A percentile compares a stretch with the other conserved stretches of the same genome.
Evolutionary conservation across 2,888 invertebrate genomes (phyloP).

Genomic region (Parnassius smintheus): DNA sequence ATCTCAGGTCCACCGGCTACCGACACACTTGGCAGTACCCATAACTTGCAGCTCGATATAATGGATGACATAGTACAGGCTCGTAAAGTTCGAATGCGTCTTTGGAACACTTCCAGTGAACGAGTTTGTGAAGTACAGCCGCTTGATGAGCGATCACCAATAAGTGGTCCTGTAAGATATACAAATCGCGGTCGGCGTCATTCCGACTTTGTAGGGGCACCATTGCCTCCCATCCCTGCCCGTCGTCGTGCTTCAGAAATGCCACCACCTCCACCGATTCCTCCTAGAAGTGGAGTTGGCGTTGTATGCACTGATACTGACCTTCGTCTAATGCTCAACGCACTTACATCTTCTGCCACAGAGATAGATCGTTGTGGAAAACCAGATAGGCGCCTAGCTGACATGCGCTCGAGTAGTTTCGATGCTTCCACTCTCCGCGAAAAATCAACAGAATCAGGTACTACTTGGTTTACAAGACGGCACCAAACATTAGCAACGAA

Average conservation of each 20-base stretch:
- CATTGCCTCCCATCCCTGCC: slow-evolving; percentile 82
- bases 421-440: slow-evolving; percentile 87
- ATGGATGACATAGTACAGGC: slow-evolving; percentile 94
- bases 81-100: slow-evolving; percentile 90
- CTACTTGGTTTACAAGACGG: slow-evolving; percentile 89
- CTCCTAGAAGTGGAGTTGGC: slow-evolving; percentile 75
- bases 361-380: slow-evolving; percentile 88
- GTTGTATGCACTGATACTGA: slow-evolving; percentile 92
- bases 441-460: slow-evolving; percentile 70
- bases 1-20: slow-evolving; percentile 86
- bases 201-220: slow-evolving; percentile 85
- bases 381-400: slow-evolving; percentile 82
- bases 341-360: slow-evolving; percentile 89
- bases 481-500: slow-evolving; percentile 88
- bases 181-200: slow-evolving; percentile 84
- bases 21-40: slow-evolving; percentile 87
- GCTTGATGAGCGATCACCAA: slow-evolving; percentile 84
- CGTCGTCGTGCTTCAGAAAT: slow-evolving; percentile 88
- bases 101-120: slow-evolving; percentile 91
- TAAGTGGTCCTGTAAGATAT: slow-evolving; percentile 80
- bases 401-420: slow-evolving; percentile 91
- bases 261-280: slow-evolving; percentile 80
- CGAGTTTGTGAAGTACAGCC: slow-evolving; percentile 92
- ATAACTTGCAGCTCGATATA: slow-evolving; percentile 91
- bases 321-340: slow-evolving; percentile 88